These are phyloP conservation scores for Prorops nasuta DNA, from an alignment of 1,140 invertebrate genomes.

Conservation along the genomic window DNA sequence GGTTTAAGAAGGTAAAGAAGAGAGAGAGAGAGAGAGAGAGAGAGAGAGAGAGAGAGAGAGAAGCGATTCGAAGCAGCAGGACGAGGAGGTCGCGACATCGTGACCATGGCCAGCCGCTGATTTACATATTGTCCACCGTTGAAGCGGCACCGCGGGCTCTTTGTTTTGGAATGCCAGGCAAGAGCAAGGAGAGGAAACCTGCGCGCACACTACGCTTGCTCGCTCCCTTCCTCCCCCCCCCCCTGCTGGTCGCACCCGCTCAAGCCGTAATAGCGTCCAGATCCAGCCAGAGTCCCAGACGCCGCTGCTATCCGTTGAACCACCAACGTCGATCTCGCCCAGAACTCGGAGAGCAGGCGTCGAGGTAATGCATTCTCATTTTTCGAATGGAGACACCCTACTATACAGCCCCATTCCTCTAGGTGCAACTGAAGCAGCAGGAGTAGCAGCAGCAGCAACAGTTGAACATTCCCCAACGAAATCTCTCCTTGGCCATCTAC, in stretches of 20 bases:
- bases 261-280: slow-evolving; percentile 50
- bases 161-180: slow-evolving; percentile 52
- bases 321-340: slow-evolving; percentile 47
- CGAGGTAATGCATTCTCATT: slow-evolving; percentile 37
- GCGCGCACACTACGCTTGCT: slow-evolving; percentile 6
- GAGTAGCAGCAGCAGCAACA: too few species aligned
- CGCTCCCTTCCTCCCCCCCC: slow-evolving; percentile 21
- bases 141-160: slow-evolving; percentile 45
- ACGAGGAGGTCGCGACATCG: slow-evolving; percentile 55
- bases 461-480: too few species aligned
- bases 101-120: slow-evolving; percentile 53
- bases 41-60: not conserved
- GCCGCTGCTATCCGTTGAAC: slow-evolving; percentile 42
- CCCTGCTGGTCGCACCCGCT: too few species aligned
- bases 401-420: slow-evolving; percentile 17
- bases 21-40: not conserved
- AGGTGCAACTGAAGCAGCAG: too few species aligned
- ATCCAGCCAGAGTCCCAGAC: too few species aligned
- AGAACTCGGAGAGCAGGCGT: slow-evolving; percentile 31
- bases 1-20: not conserved
- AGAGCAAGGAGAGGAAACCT: slow-evolving; percentile 34
- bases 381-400: slow-evolving; percentile 22
- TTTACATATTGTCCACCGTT: slow-evolving; percentile 55
- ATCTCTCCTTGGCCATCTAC: not conserved
- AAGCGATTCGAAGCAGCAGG: not conserved